Evolutionary conservation across 2,113 vertebrate species (phyloP).

Genomic region (Rutilus rutilus): DNA sequence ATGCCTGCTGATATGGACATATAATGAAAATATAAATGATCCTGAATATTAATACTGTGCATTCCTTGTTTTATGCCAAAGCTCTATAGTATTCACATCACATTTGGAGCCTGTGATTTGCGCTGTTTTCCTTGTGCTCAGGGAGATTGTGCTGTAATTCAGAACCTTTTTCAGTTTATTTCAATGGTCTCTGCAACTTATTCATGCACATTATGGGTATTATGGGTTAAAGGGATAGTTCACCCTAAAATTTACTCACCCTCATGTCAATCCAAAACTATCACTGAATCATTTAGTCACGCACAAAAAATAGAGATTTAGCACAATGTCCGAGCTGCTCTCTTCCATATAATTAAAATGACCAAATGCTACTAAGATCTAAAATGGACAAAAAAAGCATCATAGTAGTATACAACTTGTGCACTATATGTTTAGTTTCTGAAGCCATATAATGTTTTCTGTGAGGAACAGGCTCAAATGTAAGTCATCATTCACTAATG

Average conservation of each 20-base stretch:
- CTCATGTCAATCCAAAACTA: neutral
- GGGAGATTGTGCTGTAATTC: conserved; percentile 6
- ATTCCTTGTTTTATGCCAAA: conserved; percentile 30
- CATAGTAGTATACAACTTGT: neutral
- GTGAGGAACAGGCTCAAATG: neutral
- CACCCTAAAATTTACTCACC: neutral
- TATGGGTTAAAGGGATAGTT: neutral
- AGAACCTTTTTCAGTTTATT: neutral
- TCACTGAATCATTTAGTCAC: neutral
- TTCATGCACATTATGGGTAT: neutral
- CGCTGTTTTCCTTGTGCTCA: neutral
- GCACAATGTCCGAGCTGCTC: neutral
- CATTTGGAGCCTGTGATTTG: neutral
- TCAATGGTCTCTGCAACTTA: neutral
- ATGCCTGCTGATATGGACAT: conserved; percentile 22
- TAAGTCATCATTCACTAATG: neutral
- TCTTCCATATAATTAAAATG: neutral
- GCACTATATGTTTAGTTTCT: neutral
- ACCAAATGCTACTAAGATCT: neutral
- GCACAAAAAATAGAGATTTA: neutral
- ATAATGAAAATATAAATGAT: conserved; percentile 25
- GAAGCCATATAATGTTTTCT: neutral
- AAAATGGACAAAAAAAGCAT: neutral
- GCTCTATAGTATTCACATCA: conserved; percentile 32
- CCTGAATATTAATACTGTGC: conserved; percentile 38